These are phyloP conservation scores for Thaumetopoea pityocampa DNA, from an alignment of 1,140 invertebrate genomes.

Conservation along the genomic window DNA sequence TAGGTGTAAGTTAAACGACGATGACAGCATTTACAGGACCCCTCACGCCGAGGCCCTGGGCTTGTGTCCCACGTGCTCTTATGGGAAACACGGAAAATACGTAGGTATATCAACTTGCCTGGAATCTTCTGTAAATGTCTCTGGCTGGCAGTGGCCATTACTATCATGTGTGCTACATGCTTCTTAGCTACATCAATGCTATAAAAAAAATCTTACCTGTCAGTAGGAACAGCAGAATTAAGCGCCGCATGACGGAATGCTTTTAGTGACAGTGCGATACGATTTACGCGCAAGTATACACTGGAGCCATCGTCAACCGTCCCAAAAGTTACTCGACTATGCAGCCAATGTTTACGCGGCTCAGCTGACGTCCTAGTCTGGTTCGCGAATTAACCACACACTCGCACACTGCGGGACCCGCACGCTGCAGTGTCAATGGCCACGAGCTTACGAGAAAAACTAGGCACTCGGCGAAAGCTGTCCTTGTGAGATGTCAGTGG, in stretches of 20 bases:
- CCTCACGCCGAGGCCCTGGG: too few species aligned
- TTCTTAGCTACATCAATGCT: too few species aligned
- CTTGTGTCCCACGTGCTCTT: too few species aligned
- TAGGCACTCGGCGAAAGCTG: conserved; percentile 61
- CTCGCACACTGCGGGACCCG: conserved; percentile 71
- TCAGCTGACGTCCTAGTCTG: conserved; percentile 60
- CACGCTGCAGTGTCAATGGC: conserved; percentile 72
- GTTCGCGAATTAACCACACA: conserved; percentile 69
- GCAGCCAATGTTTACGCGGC: conserved; percentile 65
- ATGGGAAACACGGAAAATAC: too few species aligned
- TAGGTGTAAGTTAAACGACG: too few species aligned
- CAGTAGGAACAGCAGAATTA: conserved; percentile 49
- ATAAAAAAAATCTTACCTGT: conserved; percentile 64
- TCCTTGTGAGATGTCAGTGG: conserved; percentile 23
- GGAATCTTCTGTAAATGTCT: too few species aligned
- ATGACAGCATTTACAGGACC: too few species aligned
- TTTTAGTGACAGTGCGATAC: conserved; percentile 24
- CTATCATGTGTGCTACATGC: too few species aligned
- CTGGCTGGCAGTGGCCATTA: too few species aligned
- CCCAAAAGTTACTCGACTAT: conserved; percentile 37
- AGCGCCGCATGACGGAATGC: conserved; percentile 53
- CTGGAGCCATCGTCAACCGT: conserved; percentile 44
- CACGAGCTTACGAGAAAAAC: conserved; percentile 65
- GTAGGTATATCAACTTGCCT: too few species aligned
- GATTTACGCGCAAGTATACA: conserved; percentile 33